Evolutionary conservation across 2,888 invertebrate genomes (phyloP).

Genomic region (Apamea epomidion): DNA sequence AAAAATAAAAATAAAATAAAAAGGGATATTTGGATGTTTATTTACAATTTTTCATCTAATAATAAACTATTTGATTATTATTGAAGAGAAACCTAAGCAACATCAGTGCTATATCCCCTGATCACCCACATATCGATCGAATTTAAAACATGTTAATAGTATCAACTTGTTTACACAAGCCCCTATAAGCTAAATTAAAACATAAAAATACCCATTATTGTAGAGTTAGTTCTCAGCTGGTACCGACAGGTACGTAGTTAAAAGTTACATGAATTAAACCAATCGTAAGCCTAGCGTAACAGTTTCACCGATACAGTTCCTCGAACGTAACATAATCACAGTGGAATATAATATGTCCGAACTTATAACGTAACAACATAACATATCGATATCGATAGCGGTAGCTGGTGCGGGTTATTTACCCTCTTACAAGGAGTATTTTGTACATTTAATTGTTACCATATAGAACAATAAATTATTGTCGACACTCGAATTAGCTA

Average conservation of each 20-base stretch:
- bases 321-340: conserved; percentile 76
- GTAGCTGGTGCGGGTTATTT: conserved; percentile 44
- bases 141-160: conserved; percentile 87
- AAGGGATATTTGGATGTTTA: conserved; percentile 90
- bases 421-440: conserved; percentile 63
- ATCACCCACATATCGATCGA: conserved; percentile 84
- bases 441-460: conserved; percentile 69
- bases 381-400: conserved; percentile 24
- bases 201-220: conserved; percentile 86
- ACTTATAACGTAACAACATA: conserved; percentile 44
- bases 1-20: conserved; percentile 88
- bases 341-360: conserved; percentile 69
- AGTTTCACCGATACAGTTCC: conserved; percentile 77
- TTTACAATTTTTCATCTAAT: conserved; percentile 89
- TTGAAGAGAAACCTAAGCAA: conserved; percentile 86
- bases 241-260: conserved; percentile 78
- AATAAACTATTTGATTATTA: conserved; percentile 88
- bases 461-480: conserved; percentile 67
- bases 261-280: conserved; percentile 70
- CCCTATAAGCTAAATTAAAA: conserved; percentile 83
- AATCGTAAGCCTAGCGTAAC: conserved; percentile 69
- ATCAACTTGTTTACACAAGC: conserved; percentile 82
- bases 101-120: conserved; percentile 85
- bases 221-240: conserved; percentile 81
- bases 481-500: conserved; percentile 68